Conservation (phyloP, 2,113 vertebrate species). For the Gnathochromis pfefferi region DNA sequence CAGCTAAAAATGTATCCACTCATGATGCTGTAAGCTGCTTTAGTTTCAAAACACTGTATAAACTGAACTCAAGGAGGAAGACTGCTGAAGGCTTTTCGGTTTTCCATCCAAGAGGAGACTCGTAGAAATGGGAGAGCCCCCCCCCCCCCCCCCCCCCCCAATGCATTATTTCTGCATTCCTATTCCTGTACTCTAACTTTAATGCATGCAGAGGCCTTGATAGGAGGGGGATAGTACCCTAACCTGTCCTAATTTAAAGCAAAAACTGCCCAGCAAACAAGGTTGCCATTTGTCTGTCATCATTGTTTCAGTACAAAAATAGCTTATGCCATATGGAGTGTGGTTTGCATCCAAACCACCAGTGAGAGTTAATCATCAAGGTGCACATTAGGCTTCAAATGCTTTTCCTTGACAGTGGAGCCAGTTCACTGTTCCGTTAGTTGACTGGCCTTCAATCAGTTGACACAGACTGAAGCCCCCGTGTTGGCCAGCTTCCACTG, state of each 20-base stretch:
- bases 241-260: not conserved
- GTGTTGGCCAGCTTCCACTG: not conserved
- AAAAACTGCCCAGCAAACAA: not conserved
- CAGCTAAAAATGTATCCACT: not conserved
- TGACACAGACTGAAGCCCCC: not conserved
- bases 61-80: not conserved
- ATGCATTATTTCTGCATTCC: not conserved
- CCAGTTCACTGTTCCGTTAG: not conserved
- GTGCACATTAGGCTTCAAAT: not conserved
- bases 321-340: not conserved
- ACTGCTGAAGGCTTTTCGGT: not conserved
- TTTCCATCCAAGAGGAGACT: not conserved
- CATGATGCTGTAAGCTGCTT: not conserved
- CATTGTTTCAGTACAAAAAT: conserved; percentile 8
- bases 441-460: conserved; percentile 11
- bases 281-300: not conserved
- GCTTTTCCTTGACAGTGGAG: not conserved
- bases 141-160: not conserved
- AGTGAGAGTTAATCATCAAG: not conserved
- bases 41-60: not conserved
- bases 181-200: not conserved
- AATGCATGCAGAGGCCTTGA: not conserved
- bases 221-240: not conserved
- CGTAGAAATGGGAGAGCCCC: not conserved
- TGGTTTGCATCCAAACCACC: not conserved